phyloP scores from a whole-genome alignment of 1,140 invertebrate genomes.

The Dendrolimus kikuchii region DNA sequence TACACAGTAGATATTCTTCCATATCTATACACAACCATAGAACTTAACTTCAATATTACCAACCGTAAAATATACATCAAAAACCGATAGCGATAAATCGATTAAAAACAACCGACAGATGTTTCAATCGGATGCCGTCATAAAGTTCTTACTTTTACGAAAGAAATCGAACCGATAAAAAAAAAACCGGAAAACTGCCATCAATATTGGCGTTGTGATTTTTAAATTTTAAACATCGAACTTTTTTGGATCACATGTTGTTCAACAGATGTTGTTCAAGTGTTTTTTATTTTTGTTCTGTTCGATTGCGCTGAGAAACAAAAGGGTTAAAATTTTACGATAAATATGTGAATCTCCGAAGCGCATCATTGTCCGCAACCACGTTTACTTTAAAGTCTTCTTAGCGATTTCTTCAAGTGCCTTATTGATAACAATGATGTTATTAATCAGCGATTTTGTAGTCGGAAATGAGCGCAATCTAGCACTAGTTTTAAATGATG shows the following conservation, averaged over 20 bases:
- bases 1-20: too few species aligned
- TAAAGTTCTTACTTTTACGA: conserved; percentile 6
- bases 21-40: conserved; percentile 5
- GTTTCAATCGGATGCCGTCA: conserved; percentile 9
- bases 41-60: conserved; percentile 13
- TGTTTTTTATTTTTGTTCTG: too few species aligned
- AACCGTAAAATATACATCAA: conserved; percentile 16
- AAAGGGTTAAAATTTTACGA: too few species aligned
- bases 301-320: too few species aligned
- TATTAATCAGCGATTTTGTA: too few species aligned
- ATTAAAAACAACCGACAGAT: conserved; percentile 11
- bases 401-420: too few species aligned
- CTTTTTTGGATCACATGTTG: conserved; percentile 52
- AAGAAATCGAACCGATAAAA: background rate
- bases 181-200: conserved; percentile 51
- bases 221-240: conserved; percentile 34
- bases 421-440: too few species aligned
- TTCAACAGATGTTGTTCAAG: conserved; percentile 40
- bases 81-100: conserved; percentile 6
- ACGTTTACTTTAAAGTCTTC: too few species aligned
- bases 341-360: too few species aligned
- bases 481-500: too few species aligned
- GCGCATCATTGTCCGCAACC: too few species aligned
- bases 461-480: too few species aligned
- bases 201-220: conserved; percentile 52